A percentile compares a stretch with the other conserved stretches of the same genome.
phyloP scores from a whole-genome alignment of 2,797 vertebrate species.

The Hydrocynus forskahlii region DNA sequence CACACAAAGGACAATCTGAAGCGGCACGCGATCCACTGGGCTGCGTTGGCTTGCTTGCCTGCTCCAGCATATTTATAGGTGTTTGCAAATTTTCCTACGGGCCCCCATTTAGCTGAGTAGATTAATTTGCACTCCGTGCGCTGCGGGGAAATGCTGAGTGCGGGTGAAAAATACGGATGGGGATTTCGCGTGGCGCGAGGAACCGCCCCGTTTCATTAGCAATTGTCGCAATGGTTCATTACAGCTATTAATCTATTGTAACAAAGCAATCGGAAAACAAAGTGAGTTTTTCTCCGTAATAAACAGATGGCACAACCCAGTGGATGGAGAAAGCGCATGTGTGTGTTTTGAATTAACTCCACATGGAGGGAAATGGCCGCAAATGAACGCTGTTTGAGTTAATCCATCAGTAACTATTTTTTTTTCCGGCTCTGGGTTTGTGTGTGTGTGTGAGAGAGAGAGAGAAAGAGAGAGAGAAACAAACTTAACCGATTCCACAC shows the following conservation, averaged over 20 bases:
- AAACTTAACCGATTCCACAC: conserved; percentile 62
- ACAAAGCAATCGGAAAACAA: conserved; percentile 58
- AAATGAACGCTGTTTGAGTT: not conserved
- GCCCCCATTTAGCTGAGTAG: conserved; percentile 70
- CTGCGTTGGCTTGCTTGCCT: conserved; percentile 65
- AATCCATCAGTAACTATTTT: conserved; percentile 20
- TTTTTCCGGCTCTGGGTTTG: too few relatives aligned
- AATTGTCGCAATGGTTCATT: conserved; percentile 54
- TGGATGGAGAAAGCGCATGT: conserved; percentile 3
- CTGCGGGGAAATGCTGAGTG: conserved; percentile 73
- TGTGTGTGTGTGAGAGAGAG: conserved; percentile 15
- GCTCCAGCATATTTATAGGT: conserved; percentile 62
- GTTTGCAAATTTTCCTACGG: conserved; percentile 61
- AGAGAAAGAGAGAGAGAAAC: too few relatives aligned
- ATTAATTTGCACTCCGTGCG: conserved; percentile 72
- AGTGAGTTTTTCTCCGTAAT: conserved; percentile 42
- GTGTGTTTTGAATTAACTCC: conserved; percentile 11
- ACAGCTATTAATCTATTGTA: conserved; percentile 58
- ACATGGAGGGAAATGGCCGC: not conserved
- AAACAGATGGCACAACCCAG: conserved; percentile 29
- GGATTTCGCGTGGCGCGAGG: conserved; percentile 53
- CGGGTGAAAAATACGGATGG: conserved; percentile 53
- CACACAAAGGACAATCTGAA: not conserved
- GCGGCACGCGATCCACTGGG: conserved; percentile 34
- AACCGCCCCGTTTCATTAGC: conserved; percentile 58